Evolutionary conservation across 53 echinoderm and acorn worm species (phyloP).

Genomic region (Holothuria scabra): DNA sequence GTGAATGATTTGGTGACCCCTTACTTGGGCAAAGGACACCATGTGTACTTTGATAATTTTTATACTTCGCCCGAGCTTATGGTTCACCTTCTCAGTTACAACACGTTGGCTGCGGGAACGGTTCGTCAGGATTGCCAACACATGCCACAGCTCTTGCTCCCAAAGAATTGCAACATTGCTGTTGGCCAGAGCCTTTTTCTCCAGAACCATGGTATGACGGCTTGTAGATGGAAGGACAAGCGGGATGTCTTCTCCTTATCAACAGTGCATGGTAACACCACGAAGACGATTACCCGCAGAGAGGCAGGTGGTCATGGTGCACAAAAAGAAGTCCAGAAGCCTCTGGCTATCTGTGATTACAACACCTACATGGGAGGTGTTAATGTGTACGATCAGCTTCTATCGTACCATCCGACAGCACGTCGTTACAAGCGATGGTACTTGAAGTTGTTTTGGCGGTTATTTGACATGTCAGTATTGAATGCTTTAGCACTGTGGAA

Average conservation of each 20-base stretch:
- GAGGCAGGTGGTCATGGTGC: constrained; percentile 1
- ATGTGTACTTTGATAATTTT: constrained; percentile 28
- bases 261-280: constrained; percentile 30
- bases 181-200: not conserved
- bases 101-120: constrained; percentile 38
- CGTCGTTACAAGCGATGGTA: constrained; percentile 27
- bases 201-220: constrained; percentile 28
- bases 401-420: not conserved
- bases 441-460: constrained; percentile 1
- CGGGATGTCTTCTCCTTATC: constrained; percentile 40
- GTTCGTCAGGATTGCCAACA: not conserved
- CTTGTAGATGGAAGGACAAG: constrained; percentile 48
- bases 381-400: constrained; percentile 13
- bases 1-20: constrained; percentile 42
- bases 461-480: constrained; percentile 14
- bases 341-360: constrained; percentile 18
- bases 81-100: constrained; percentile 11
- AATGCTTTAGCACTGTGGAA: constrained; percentile 37
- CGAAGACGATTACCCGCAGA: not conserved
- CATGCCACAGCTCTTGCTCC: constrained; percentile 2
- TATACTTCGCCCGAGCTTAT: constrained; percentile 36
- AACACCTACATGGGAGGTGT: too few species aligned
- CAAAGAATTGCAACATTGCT: not conserved
- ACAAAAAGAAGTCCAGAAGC: not conserved
- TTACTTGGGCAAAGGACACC: not conserved